Conservation (phyloP, 2,113 vertebrate genomes). For the Channa maculata region DNA sequence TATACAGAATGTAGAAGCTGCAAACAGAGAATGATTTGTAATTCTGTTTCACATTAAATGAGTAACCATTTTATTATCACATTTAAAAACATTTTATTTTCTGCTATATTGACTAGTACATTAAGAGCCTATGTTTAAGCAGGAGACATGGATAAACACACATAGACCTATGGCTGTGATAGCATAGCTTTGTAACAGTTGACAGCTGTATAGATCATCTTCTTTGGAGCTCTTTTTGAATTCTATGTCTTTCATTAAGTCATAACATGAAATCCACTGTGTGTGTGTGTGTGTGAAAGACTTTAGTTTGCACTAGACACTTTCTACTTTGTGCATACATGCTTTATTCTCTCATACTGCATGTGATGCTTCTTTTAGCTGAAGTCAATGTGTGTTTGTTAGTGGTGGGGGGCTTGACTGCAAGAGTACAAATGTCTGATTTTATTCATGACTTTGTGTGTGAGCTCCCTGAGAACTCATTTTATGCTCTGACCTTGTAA, state of each 20-base stretch:
- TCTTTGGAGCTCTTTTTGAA: slow-evolving; percentile 34
- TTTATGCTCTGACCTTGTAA: slow-evolving; percentile 47
- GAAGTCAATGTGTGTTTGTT: too few species aligned
- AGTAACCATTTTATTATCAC: too few species aligned
- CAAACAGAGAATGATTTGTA: neutral
- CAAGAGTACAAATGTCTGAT: slow-evolving; percentile 40
- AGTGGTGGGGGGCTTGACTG: slow-evolving; percentile 8
- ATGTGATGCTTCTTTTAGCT: neutral
- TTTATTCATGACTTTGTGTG: slow-evolving; percentile 41
- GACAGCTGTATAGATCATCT: slow-evolving; percentile 40
- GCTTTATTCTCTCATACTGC: neutral
- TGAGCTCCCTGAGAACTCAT: slow-evolving; percentile 32
- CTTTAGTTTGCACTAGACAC: neutral
- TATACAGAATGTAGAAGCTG: neutral
- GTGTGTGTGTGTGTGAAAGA: slow-evolving; percentile 7
- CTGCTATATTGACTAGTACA: too few species aligned
- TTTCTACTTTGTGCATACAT: neutral
- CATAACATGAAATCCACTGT: slow-evolving; percentile 5
- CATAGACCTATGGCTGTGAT: neutral
- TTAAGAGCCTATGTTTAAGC: too few species aligned
- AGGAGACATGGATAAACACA: too few species aligned
- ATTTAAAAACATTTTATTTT: too few species aligned
- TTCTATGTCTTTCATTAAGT: slow-evolving; percentile 37
- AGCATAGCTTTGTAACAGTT: slow-evolving; percentile 12
- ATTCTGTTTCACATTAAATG: neutral